Base-by-base conservation (phyloP, 2,888 invertebrate genomes). In the Calliphora vomitoria region DNA sequence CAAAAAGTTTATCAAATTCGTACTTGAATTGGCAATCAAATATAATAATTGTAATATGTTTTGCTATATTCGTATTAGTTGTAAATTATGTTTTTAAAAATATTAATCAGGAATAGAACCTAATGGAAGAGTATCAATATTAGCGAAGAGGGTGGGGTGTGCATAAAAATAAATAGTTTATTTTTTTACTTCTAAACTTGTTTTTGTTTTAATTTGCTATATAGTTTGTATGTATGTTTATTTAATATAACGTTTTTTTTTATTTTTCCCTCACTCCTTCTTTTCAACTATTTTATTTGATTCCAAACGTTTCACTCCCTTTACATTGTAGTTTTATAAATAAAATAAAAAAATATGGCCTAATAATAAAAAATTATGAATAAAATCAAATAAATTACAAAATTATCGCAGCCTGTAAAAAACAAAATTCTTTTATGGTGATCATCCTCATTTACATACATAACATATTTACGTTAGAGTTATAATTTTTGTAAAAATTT, bases 81-180 rank as follows among this genome's bases (percentile, higher is more conserved):
- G 98, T 99, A 87, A 98, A 98, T 95, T 98, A 97, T 95, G 98
- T 99, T 89, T 95, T 98, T 93, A 96, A 96, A 93, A 97, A 96
- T 92, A 96, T 96, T 93, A 96, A 96, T 91, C 95, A 95, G 93
- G 93, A 92, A 91, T 92, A 92, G 91, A 89, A 89, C 38, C 50
- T 50, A n/a, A 68, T 90, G 64, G 47, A 47, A 72, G 18, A 41
- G 31, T 66, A 18, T 64, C 35, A 35, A 60, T 44, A 53, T 47
- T 74, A 58, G 15, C n/a, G 50, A 38, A 66, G 74, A 69, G 74
- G 44, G 6, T 66, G 44, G 69, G 20, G 8, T 69, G 35, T 58
- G 60, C 53, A 69, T 50, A 58, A 20, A 58, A 11, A 66, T 15
- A 80, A 68, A 55, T 50, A 20, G 66, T 82, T 85, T 78, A 25